Conservation (phyloP, 1,140 invertebrate species). For the Tetragnatha versicolor region DNA sequence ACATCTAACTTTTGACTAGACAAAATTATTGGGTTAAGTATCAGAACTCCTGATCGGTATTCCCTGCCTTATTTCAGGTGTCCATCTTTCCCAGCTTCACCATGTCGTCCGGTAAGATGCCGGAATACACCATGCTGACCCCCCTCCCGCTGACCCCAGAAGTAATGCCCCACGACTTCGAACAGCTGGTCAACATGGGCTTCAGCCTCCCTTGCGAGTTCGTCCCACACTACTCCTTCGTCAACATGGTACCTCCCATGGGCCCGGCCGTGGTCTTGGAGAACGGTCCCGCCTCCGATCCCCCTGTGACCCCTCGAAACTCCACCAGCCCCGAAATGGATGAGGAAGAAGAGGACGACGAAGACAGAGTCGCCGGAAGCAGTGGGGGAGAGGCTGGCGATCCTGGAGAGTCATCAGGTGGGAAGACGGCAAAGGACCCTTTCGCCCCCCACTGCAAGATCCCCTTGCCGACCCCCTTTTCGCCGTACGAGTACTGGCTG, state of each 20-base stretch:
- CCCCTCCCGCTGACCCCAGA: conserved; percentile 48
- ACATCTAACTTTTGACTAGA: too few species aligned
- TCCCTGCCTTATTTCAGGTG: too few species aligned
- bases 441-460: conserved; percentile 63
- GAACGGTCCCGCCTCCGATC: conserved; percentile 8
- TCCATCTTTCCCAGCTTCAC: background rate
- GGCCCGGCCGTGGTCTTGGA: conserved; percentile 16
- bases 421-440: conserved; percentile 57
- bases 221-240: conserved; percentile 36
- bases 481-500: conserved; percentile 59
- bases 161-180: conserved; percentile 49
- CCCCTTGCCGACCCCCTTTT: conserved; percentile 61
- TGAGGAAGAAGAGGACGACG: conserved; percentile 37
- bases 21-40: too few species aligned
- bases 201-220: conserved; percentile 36
- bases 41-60: too few species aligned
- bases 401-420: background rate
- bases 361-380: background rate
- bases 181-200: conserved; percentile 46
- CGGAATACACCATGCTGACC: conserved; percentile 51
- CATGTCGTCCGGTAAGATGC: conserved; percentile 45
- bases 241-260: conserved; percentile 37
- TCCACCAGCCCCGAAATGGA: conserved; percentile 34
- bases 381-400: background rate
- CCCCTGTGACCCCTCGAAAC: conserved; percentile 22